Conservation (phyloP, 2,797 vertebrate species). For the Tinamus major region DNA sequence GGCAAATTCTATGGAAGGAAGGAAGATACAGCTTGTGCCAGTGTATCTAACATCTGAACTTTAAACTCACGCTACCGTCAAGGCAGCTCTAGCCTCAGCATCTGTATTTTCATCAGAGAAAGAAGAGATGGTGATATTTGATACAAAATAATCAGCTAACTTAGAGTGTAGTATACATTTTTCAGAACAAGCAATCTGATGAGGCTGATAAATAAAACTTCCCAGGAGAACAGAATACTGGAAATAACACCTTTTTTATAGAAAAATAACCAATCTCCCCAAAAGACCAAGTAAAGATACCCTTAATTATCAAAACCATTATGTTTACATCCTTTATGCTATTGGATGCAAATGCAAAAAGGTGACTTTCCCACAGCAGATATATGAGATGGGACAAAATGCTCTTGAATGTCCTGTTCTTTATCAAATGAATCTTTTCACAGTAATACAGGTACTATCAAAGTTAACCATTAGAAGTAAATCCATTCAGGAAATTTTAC, state of each 20-base stretch:
- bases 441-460: neutral
- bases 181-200: neutral
- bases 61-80: slow-evolving; percentile 12
- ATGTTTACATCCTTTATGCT: neutral
- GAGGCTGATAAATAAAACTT: slow-evolving; percentile 34
- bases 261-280: neutral
- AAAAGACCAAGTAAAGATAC: slow-evolving; percentile 16
- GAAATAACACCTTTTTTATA: neutral
- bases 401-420: neutral
- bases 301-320: neutral
- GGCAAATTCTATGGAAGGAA: slow-evolving; percentile 77
- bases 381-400: neutral
- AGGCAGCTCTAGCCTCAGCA: slow-evolving; percentile 27
- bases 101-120: slow-evolving; percentile 33
- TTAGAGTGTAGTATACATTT: neutral
- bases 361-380: slow-evolving; percentile 24
- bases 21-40: slow-evolving; percentile 64
- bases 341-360: neutral
- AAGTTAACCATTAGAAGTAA: neutral
- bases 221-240: slow-evolving; percentile 19
- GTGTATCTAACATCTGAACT: slow-evolving; percentile 67
- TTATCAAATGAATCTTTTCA: neutral
- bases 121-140: slow-evolving; percentile 53
- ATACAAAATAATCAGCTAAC: slow-evolving; percentile 24
- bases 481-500: neutral